phyloP scores from a whole-genome alignment of 2,797 vertebrate genomes.

The Muscicapa striata region DNA sequence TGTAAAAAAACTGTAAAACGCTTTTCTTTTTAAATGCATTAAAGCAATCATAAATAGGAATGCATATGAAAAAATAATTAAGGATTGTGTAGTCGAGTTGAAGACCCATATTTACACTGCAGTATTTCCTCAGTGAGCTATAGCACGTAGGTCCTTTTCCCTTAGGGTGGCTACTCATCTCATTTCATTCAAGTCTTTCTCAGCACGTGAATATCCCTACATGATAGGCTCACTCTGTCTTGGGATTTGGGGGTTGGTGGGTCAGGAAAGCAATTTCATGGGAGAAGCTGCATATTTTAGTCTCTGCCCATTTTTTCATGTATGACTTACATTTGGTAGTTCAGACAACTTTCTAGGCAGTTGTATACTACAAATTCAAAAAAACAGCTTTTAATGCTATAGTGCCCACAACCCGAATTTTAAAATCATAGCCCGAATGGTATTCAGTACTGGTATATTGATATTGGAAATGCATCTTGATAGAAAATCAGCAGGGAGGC shows the following conservation, averaged over 20 bases:
- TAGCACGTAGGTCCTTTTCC: background rate
- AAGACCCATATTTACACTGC: background rate
- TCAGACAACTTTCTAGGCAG: background rate
- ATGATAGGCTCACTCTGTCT: background rate
- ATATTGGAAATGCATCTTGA: background rate
- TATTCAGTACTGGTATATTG: background rate
- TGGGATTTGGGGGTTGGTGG: background rate
- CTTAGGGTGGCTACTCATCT: background rate
- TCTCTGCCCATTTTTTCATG: background rate
- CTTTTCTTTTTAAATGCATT: slow-evolving; percentile 57
- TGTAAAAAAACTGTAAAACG: slow-evolving; percentile 35
- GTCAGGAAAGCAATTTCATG: background rate
- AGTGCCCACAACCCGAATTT: background rate
- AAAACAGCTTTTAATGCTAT: background rate
- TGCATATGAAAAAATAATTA: background rate
- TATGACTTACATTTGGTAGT: background rate
- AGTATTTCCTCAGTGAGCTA: background rate
- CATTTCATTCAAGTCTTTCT: background rate
- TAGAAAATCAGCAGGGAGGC: background rate
- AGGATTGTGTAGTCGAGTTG: background rate
- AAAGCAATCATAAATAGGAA: slow-evolving; percentile 67
- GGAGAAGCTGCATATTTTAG: background rate
- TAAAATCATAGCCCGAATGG: background rate
- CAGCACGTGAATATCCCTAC: background rate
- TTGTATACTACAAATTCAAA: background rate